Base-by-base conservation (phyloP, 2,888 invertebrate genomes). In the Electrophaes corylata region DNA sequence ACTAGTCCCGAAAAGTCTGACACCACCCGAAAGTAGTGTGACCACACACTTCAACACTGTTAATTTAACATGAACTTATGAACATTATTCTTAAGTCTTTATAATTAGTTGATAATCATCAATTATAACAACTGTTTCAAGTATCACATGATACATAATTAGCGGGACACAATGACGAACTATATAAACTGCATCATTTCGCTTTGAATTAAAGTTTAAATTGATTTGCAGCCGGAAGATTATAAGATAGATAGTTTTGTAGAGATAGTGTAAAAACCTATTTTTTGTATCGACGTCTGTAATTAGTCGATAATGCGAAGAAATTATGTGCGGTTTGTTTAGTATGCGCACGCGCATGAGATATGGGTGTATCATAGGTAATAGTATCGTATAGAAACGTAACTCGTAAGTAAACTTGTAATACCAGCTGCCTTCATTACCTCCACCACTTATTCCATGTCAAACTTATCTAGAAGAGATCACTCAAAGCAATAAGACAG, bases 241-340 rank as follows among this genome's bases (percentile, higher is more conserved):
- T 46, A 18, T 18, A 40, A 56, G 52, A 53, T 46, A 53, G 52
- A 55, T 58, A 60, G 56, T 58, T 29, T 26, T 60, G 56, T 46
- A 56, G 55, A 37, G 40, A 51, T 40, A 6, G 26, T 11, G 52
- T 31, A 64, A 60, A 64, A 57, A 58, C 16, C 4, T n/a, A 8
- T 53, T 64, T 64, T 64, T 66, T 66, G 54, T 26, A 31, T 39
- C 56, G 62, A 66, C 59, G 64, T 62, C 75, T 67, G 76, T 83
- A 84, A 86, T 84, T 83, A 83, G 78, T 78, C 70, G 73, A 75
- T 81, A 83, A 80, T 81, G 79, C 73, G 75, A 78, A 71, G 81
- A 79, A 85, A 81, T 81, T 76, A 66, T 64, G 59, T 73, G 73
- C 72, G 71, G 72, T 68, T 61, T 73, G 68, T 68, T 67, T 71